A percentile compares a stretch with the other conserved stretches of the same genome.
phyloP scores from a whole-genome alignment of 2,888 invertebrate genomes.

The Tetheella fluctuosa region DNA sequence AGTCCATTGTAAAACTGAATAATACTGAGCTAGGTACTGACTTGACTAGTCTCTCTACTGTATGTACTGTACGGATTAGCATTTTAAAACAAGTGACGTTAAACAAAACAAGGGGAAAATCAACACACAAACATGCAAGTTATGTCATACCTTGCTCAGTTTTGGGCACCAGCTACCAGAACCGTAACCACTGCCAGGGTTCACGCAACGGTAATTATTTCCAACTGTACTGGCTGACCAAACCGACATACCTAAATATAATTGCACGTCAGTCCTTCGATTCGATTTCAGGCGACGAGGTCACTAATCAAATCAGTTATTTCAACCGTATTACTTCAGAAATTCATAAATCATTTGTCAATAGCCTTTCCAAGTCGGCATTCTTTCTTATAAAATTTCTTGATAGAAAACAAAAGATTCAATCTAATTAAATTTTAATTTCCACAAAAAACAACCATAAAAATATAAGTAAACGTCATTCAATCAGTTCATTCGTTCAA shows the following conservation, averaged over 20 bases:
- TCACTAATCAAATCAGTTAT: slow-evolving; percentile 47
- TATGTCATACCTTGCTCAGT: slow-evolving; percentile 74
- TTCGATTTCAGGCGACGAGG: slow-evolving; percentile 69
- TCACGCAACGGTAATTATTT: slow-evolving; percentile 75
- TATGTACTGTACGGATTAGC: too few species aligned
- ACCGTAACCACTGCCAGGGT: slow-evolving; percentile 72
- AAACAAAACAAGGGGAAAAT: not conserved
- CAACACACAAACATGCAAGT: slow-evolving; percentile 30
- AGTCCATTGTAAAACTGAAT: not conserved
- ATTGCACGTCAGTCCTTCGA: slow-evolving; percentile 72
- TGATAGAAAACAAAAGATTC: not conserved
- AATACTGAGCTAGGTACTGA: not conserved
- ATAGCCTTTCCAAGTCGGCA: not conserved
- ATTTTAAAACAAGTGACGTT: not conserved
- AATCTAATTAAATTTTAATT: not conserved
- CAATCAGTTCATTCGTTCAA: too few species aligned
- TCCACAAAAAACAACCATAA: not conserved
- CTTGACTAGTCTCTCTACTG: too few species aligned
- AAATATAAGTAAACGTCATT: not conserved
- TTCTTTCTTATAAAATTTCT: not conserved
- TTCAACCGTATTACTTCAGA: not conserved
- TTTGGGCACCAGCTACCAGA: slow-evolving; percentile 79
- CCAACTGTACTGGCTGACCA: slow-evolving; percentile 88
- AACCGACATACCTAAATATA: slow-evolving; percentile 86
- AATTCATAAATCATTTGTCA: not conserved